These are phyloP conservation scores for Microtus ochrogaster DNA, from an alignment of 2,113 vertebrate species.

Conservation along the genomic window DNA sequence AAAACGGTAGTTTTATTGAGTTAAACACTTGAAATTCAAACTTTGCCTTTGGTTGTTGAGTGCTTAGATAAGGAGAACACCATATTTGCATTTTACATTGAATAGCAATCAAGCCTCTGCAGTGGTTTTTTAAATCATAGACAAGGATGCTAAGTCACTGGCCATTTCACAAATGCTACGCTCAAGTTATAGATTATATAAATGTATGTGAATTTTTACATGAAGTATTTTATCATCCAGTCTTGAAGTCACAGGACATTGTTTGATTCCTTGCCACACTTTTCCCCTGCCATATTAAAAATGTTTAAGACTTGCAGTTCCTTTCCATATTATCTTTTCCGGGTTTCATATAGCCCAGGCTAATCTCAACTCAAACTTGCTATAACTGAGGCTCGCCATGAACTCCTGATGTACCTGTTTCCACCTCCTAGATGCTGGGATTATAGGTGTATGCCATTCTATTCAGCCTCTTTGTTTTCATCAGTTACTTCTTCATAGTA, in stretches of 20 bases:
- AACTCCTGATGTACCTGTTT: not conserved
- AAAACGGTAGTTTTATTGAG: slow-evolving; percentile 63
- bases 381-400: not conserved
- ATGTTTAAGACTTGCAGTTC: slow-evolving; percentile 25
- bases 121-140: slow-evolving; percentile 41
- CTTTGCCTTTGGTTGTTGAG: slow-evolving; percentile 25
- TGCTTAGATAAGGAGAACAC: slow-evolving; percentile 44
- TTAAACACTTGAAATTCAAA: slow-evolving; percentile 51
- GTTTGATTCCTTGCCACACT: slow-evolving; percentile 22
- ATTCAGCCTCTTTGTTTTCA: too few species aligned
- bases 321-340: not conserved
- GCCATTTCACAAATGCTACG: slow-evolving; percentile 20
- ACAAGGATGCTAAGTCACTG: slow-evolving; percentile 23
- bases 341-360: not conserved
- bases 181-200: slow-evolving; percentile 23
- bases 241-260: slow-evolving; percentile 29
- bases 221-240: not conserved
- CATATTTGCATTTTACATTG: slow-evolving; percentile 16
- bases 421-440: not conserved
- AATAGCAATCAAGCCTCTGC: not conserved
- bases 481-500: too few species aligned
- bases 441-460: not conserved
- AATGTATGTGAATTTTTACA: slow-evolving; percentile 14
- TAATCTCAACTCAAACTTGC: too few species aligned
- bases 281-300: slow-evolving; percentile 31